These are phyloP conservation scores for Drosophila lutescens DNA, from an alignment of 2,888 invertebrate genomes.

Conservation along the genomic window DNA sequence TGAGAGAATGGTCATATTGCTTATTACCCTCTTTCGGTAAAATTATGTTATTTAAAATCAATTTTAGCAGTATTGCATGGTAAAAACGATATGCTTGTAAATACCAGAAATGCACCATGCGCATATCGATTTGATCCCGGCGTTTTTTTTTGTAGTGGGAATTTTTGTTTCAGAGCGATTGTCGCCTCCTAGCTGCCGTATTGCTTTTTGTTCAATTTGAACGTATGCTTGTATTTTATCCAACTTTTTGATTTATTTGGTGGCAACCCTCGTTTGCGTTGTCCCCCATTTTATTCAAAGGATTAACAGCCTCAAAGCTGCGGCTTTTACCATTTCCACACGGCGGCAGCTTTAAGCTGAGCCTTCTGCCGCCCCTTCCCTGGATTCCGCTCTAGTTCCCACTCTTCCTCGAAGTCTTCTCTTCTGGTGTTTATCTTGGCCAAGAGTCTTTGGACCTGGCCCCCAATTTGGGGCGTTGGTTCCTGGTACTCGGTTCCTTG, in stretches of 20 bases:
- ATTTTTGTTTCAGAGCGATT: no score
- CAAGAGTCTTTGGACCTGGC: conserved; percentile 35
- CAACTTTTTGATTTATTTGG: conserved; percentile 6
- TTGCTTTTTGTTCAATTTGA: not conserved
- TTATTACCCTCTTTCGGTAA: no score
- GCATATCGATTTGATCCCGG: no score
- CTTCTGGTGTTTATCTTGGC: conserved; percentile 54
- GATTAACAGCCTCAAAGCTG: conserved; percentile 75
- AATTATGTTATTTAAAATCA: no score
- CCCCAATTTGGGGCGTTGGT: conserved; percentile 14
- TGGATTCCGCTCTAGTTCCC: not conserved
- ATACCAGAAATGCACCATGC: no score
- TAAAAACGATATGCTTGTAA: no score
- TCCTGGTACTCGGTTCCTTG: conserved; percentile 17
- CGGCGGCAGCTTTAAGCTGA: conserved; percentile 53
- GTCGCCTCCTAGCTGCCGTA: not conserved
- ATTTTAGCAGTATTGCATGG: no score
- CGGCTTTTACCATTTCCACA: conserved; percentile 72
- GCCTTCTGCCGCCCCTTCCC: not conserved
- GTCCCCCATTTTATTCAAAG: conserved; percentile 68
- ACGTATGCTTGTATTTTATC: not conserved
- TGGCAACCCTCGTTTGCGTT: conserved; percentile 43
- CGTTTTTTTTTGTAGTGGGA: no score
- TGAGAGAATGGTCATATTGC: no score
- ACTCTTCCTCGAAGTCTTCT: not conserved